Conservation (phyloP, 2,797 vertebrate species). For the Hybognathus amarus region DNA sequence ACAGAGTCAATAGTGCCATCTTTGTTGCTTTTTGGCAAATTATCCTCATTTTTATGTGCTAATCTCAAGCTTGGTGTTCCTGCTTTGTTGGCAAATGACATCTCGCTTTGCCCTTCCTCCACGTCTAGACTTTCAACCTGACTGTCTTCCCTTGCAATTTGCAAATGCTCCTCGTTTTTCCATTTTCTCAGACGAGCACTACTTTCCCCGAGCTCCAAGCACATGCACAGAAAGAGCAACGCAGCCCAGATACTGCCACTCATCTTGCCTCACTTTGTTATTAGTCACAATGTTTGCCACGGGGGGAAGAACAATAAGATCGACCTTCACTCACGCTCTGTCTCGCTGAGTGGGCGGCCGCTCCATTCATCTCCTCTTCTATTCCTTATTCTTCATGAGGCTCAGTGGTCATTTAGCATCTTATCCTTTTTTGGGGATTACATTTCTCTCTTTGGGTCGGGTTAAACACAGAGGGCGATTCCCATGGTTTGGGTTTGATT, state of each 20-base stretch:
- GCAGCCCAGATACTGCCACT: conserved; percentile 37
- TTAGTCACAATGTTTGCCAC: conserved; percentile 48
- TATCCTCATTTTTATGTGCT: background rate
- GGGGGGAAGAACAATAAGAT: conserved; percentile 33
- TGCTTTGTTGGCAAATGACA: conserved; percentile 13
- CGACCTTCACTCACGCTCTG: conserved; percentile 34
- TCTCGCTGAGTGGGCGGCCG: conserved; percentile 21
- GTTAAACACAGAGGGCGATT: conserved; percentile 11
- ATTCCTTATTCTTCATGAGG: conserved; percentile 23
- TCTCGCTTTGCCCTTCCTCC: conserved; percentile 24
- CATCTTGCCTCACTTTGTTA: conserved; percentile 48
- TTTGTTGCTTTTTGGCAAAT: background rate
- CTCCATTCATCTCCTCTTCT: conserved; percentile 52
- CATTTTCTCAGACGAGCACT: conserved; percentile 6
- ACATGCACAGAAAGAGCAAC: conserved; percentile 51
- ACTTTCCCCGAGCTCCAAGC: conserved; percentile 33
- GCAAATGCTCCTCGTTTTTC: conserved; percentile 9
- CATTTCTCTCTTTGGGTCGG: background rate
- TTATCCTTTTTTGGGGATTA: conserved; percentile 14
- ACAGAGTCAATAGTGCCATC: background rate
- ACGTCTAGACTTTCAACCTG: conserved; percentile 5
- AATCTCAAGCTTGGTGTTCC: background rate
- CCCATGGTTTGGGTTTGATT: conserved; percentile 21
- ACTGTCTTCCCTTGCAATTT: background rate
- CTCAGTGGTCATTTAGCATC: conserved; percentile 41